phyloP scores from a whole-genome alignment of 2,888 invertebrate species.

The Parasteatoda lunata region DNA sequence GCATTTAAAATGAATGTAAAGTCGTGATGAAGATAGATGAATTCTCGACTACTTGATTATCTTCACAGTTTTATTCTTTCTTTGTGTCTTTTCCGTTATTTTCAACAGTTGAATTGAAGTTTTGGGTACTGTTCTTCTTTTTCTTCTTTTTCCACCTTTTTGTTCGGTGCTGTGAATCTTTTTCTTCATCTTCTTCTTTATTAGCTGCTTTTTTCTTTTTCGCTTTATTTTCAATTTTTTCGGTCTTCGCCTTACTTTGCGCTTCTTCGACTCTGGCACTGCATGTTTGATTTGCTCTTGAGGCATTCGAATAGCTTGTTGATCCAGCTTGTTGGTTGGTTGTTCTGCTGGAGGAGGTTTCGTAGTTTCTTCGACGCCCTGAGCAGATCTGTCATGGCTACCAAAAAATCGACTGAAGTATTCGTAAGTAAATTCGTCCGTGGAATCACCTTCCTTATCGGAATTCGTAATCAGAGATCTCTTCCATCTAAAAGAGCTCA shows the following conservation, averaged over 20 bases:
- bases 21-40: too few relatives aligned
- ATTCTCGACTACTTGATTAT: not conserved
- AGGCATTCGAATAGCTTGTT: not conserved
- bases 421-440: slow-evolving; percentile 53
- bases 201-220: slow-evolving; percentile 26
- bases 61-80: not conserved
- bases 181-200: slow-evolving; percentile 17
- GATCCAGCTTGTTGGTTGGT: not conserved
- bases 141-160: slow-evolving; percentile 19
- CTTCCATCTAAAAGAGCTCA: not conserved
- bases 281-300: too few relatives aligned
- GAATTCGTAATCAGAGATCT: not conserved
- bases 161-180: not conserved
- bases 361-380: slow-evolving; percentile 31
- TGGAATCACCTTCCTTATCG: slow-evolving; percentile 10
- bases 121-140: slow-evolving; percentile 6
- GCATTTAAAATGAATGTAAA: too few relatives aligned
- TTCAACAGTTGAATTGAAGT: slow-evolving; percentile 60
- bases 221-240: not conserved
- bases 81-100: slow-evolving; percentile 1
- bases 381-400: not conserved
- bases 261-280: not conserved
- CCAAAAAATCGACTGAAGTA: slow-evolving; percentile 45
- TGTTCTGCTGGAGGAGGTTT: slow-evolving; percentile 1
- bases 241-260: not conserved